These are phyloP conservation scores for Solenopsis invicta DNA, from an alignment of 1,140 invertebrate species.

Conservation along the genomic window DNA sequence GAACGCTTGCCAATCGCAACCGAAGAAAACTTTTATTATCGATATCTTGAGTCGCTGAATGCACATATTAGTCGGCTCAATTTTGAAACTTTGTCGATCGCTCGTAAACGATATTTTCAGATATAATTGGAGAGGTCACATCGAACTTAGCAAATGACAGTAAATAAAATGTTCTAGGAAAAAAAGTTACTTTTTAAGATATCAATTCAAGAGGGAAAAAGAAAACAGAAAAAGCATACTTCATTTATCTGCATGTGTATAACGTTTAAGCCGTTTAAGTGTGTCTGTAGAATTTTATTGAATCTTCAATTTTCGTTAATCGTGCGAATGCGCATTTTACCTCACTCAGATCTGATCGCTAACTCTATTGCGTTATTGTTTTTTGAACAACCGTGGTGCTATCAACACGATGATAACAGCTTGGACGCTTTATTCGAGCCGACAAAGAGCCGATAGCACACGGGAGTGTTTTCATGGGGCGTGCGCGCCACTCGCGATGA, in stretches of 20 bases:
- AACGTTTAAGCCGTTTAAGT: not conserved
- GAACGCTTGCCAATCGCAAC: constrained; percentile 20
- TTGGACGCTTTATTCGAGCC: constrained; percentile 35
- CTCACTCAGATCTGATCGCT: not conserved
- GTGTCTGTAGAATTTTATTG: not conserved
- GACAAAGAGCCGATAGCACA: constrained; percentile 45
- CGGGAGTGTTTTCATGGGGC: constrained; percentile 39
- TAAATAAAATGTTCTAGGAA: not conserved
- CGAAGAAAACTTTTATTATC: constrained; percentile 7
- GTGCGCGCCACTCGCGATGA: constrained; percentile 49
- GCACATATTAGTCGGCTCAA: constrained; percentile 9
- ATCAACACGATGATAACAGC: constrained; percentile 51
- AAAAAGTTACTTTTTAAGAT: not conserved
- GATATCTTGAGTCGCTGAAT: constrained; percentile 10
- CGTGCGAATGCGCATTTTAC: not conserved
- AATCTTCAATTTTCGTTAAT: constrained; percentile 17
- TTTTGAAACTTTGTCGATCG: constrained; percentile 10
- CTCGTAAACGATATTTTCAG: not conserved
- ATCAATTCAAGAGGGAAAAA: not conserved
- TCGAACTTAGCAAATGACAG: not conserved
- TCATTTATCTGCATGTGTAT: not conserved
- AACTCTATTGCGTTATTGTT: constrained; percentile 47
- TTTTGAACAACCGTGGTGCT: constrained; percentile 30
- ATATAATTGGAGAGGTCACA: not conserved
- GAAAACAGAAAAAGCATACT: not conserved